phyloP scores from a whole-genome alignment of 1,140 invertebrate genomes.

The Pseudomyrmex concolor region DNA sequence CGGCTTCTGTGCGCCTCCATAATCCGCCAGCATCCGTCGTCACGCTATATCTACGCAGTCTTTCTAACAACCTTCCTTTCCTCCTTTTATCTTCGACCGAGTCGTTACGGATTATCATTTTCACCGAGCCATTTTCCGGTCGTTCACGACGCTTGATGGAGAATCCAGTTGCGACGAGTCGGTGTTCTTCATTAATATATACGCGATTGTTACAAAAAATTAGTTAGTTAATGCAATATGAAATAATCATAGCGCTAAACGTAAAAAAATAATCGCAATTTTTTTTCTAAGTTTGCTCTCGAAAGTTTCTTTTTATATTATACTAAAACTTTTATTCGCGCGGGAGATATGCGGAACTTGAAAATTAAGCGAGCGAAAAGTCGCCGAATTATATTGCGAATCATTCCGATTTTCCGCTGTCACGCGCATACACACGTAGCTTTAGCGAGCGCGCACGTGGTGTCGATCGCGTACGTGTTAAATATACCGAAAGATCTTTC shows the following conservation, averaged over 20 bases:
- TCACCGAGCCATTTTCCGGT: slow-evolving; percentile 49
- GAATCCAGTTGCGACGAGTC: slow-evolving; percentile 22
- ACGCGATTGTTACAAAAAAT: background rate
- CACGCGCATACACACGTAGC: background rate
- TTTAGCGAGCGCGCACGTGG: background rate
- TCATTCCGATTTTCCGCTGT: slow-evolving; percentile 1
- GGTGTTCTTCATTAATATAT: slow-evolving; percentile 19
- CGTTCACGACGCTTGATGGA: slow-evolving; percentile 36
- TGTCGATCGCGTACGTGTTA: slow-evolving; percentile 37
- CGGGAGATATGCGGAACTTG: background rate
- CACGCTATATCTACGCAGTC: slow-evolving; percentile 20
- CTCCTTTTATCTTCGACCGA: slow-evolving; percentile 46
- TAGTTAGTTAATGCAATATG: background rate
- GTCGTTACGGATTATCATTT: slow-evolving; percentile 54
- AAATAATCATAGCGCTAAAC: background rate
- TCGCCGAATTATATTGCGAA: background rate
- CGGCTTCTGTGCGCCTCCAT: slow-evolving; percentile 34
- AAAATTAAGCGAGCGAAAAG: background rate
- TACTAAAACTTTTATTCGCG: background rate
- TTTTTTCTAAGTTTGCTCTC: too few species aligned
- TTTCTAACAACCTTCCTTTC: slow-evolving; percentile 28
- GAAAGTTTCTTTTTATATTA: background rate
- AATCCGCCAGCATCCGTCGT: slow-evolving; percentile 48
- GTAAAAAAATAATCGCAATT: background rate
- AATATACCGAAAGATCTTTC: slow-evolving; percentile 26